Base-by-base conservation (phyloP, 2,113 vertebrate species). In the Perca schrenkii region DNA sequence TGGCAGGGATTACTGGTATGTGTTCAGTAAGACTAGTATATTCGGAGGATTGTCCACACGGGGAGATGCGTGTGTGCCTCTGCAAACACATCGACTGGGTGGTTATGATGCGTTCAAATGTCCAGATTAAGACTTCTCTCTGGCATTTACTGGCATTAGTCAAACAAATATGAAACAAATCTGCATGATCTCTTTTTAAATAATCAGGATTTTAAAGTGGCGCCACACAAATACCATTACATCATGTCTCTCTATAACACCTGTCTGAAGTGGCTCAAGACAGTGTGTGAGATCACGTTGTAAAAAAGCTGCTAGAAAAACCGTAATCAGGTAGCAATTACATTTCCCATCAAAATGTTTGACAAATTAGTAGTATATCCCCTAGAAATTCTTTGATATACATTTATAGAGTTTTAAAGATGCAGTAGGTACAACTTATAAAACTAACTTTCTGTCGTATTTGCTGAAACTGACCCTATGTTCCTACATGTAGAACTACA, bases 111-210 rank as follows among this genome's bases (percentile, higher is more conserved):
- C 61, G 75, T 83, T 84, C 65, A 85, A 83, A 86, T 76, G 80
- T 81, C 40, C 57, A 75, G 70, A 85, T 84, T 78, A 86, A 88
- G 75, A 68, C 71, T 58, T 73, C 50, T 71, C 61, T 74, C 67
- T 87, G 86, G 82, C 90, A 92, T 92, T 88, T 85, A 74, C 71
- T 46, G 61, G 80, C 63, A 80, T 88, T 90, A 88, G 77, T 80
- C 73, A 60, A 73, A 86, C 79, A 71, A 66, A 78, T 71, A 77
- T 47, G 4, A 80, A 66, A 64, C 63, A 88, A 86, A 88, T 85
- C 80, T 72, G 46, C 62, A 17, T 83, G 43, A 89, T 91, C 80
- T 82, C 80, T 70, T 31, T 89, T 89, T 90, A 93, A 91, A 92
- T 86, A 91, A 73, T 60, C 52, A 74, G 28, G n/a, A 78, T 74